Evolutionary conservation across 2,797 vertebrate genomes (phyloP).

Genomic region (Enteromius viviparus): DNA sequence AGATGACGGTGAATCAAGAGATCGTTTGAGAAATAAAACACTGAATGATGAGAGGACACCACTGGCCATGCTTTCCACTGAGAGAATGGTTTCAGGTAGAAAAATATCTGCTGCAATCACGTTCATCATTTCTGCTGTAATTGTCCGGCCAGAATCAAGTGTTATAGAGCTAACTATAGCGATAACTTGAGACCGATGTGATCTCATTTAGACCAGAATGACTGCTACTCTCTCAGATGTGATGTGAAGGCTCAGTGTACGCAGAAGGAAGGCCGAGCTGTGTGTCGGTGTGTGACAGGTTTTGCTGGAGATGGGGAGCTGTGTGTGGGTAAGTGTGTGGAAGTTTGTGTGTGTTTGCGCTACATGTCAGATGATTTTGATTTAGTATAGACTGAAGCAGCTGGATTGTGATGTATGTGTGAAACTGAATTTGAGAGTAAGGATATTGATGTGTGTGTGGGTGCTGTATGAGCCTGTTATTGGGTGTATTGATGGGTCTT

Average conservation of each 20-base stretch:
- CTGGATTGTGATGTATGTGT: conserved; percentile 32
- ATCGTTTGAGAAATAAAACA: conserved; percentile 63
- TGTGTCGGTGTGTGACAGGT: conserved; percentile 83
- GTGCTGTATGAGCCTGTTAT: neutral
- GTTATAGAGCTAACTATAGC: neutral
- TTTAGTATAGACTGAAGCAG: conserved; percentile 24
- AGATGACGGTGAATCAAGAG: conserved; percentile 51
- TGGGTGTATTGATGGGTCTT: conserved; percentile 26
- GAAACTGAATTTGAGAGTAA: conserved; percentile 38
- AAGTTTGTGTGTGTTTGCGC: conserved; percentile 32
- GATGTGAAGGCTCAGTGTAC: conserved; percentile 79
- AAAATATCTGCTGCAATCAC: neutral
- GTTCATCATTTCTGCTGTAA: neutral
- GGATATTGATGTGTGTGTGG: conserved; percentile 34
- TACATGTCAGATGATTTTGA: conserved; percentile 40
- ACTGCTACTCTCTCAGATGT: conserved; percentile 80
- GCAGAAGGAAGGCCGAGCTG: conserved; percentile 69
- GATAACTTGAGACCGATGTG: neutral
- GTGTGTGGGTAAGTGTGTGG: conserved; percentile 78
- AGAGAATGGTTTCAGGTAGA: conserved; percentile 89
- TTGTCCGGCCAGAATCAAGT: neutral
- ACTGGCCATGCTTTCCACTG: conserved; percentile 69
- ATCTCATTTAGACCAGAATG: conserved; percentile 78
- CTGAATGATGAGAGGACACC: conserved; percentile 59
- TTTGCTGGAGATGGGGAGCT: conserved; percentile 80